Percentiles rank a stretch among this genome's conserved stretches.
phyloP scores from a whole-genome alignment of 1,140 invertebrate genomes.

The Philotrypesis tridentata region DNA sequence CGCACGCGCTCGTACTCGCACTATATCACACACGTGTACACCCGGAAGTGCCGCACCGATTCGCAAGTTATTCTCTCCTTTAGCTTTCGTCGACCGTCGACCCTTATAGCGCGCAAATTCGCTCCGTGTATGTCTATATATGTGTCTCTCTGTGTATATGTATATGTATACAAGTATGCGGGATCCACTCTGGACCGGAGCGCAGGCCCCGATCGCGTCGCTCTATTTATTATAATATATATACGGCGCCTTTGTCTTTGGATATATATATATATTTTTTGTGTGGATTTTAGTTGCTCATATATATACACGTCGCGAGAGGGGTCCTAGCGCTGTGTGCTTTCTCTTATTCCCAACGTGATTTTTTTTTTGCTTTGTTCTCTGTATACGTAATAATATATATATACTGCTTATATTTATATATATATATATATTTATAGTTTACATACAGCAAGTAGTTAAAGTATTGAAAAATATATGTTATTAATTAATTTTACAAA shows the following conservation, averaged over 20 bases:
- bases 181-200: not conserved
- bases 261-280: not conserved
- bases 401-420: conserved; percentile 53
- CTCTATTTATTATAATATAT: not conserved
- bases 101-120: not conserved
- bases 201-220: not conserved
- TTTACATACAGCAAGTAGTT: conserved; percentile 72
- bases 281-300: not conserved
- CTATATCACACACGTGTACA: not conserved
- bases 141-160: not conserved
- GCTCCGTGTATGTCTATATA: too few relatives aligned
- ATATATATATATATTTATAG: conserved; percentile 64
- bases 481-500: conserved; percentile 70
- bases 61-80: not conserved
- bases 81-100: not conserved
- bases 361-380: conserved; percentile 27
- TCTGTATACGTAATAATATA: conserved; percentile 41
- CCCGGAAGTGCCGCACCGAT: conserved; percentile 5
- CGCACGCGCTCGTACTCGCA: not conserved
- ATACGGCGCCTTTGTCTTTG: not conserved
- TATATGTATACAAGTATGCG: too few relatives aligned
- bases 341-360: conserved; percentile 42
- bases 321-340: conserved; percentile 42
- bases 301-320: not conserved
- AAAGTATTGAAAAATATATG: conserved; percentile 74